Conservation (phyloP, 2,797 vertebrate genomes). For the Astyanax mexicanus region DNA sequence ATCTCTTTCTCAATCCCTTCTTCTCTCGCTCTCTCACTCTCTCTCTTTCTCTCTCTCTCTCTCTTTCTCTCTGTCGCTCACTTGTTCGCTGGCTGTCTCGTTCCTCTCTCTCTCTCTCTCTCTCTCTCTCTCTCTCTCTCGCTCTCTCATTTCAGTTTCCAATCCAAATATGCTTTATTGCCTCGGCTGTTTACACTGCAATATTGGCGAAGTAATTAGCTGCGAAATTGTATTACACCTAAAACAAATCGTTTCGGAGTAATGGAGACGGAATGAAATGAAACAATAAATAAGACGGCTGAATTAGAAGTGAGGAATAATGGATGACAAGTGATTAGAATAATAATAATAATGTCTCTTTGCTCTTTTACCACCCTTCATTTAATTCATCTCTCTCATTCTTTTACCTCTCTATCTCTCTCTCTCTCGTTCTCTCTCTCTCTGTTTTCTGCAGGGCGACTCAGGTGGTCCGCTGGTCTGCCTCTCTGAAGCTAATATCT, state of each 20-base stretch:
- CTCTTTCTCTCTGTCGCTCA: slow-evolving; percentile 8
- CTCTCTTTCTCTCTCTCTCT: neutral
- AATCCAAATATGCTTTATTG: slow-evolving; percentile 51
- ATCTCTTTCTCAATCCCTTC: slow-evolving; percentile 21
- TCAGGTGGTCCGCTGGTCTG: slow-evolving; percentile 83
- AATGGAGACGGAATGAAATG: slow-evolving; percentile 53
- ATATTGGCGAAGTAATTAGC: slow-evolving; percentile 58
- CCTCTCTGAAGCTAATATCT: slow-evolving; percentile 78
- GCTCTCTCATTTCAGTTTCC: slow-evolving; percentile 18
- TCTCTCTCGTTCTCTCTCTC: neutral
- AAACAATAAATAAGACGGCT: slow-evolving; percentile 52
- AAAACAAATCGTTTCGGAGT: slow-evolving; percentile 56
- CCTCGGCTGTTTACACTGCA: slow-evolving; percentile 46
- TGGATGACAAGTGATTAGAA: slow-evolving; percentile 47
- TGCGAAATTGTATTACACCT: slow-evolving; percentile 52
- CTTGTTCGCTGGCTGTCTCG: neutral
- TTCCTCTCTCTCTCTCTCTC: neutral
- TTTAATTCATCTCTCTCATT: too few relatives aligned
- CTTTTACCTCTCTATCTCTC: neutral
- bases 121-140: neutral
- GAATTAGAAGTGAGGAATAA: slow-evolving; percentile 53
- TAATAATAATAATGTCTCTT: too few relatives aligned
- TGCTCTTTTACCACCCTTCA: too few relatives aligned
- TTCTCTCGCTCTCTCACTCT: slow-evolving; percentile 13
- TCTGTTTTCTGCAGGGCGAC: slow-evolving; percentile 74